A percentile compares a stretch with the other conserved stretches of the same genome.
These are phyloP conservation scores for Florisuga fusca DNA, from an alignment of 2,797 vertebrate genomes.

Conservation along the genomic window DNA sequence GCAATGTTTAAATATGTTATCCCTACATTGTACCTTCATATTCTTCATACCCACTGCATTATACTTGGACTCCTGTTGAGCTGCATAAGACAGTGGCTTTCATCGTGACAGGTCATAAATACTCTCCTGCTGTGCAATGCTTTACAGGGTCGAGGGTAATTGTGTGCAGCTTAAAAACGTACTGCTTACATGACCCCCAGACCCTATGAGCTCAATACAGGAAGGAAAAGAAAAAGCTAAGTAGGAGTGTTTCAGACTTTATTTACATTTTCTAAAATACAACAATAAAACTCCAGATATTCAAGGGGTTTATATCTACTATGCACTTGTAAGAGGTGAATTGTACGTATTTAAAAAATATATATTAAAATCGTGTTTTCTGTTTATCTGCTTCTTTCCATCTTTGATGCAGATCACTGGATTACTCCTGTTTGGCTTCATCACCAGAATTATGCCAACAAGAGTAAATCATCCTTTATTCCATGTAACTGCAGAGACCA, in stretches of 20 bases:
- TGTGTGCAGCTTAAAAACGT: conserved; percentile 77
- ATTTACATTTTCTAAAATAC: conserved; percentile 46
- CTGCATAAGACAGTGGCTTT: conserved; percentile 64
- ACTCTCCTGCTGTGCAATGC: conserved; percentile 62
- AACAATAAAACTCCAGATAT: neutral
- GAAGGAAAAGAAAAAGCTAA: conserved; percentile 47
- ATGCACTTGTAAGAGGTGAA: neutral
- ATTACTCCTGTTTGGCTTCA: neutral
- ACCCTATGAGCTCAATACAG: conserved; percentile 40
- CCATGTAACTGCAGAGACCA: neutral
- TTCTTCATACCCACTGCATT: conserved; percentile 60
- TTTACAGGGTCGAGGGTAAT: conserved; percentile 75
- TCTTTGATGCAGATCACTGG: neutral
- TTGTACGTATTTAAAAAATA: neutral
- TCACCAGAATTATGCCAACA: neutral
- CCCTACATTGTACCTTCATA: conserved; percentile 7
- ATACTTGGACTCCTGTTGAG: conserved; percentile 55
- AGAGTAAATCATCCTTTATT: neutral
- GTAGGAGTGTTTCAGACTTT: conserved; percentile 44
- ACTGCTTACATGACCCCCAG: conserved; percentile 67
- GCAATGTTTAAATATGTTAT: conserved; percentile 67
- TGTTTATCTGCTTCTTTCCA: neutral
- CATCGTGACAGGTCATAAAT: conserved; percentile 71
- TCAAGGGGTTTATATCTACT: neutral
- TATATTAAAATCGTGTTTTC: neutral